Conservation (phyloP, 1,140 invertebrate species). For the Euborellia annulipes region DNA sequence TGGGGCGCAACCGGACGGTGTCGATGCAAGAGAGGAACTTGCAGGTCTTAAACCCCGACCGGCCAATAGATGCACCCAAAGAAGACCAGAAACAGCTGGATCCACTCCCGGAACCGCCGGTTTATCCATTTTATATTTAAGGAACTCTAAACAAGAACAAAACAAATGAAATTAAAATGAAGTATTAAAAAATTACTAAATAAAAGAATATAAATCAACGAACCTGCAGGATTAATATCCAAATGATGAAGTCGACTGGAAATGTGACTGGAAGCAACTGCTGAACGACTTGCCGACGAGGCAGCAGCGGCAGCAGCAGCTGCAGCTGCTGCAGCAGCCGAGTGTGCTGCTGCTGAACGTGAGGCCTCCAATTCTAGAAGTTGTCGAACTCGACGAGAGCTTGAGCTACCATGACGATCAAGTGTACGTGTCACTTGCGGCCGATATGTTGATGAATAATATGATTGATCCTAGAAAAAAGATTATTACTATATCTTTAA, state of each 20-base stretch:
- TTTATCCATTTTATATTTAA: constrained; percentile 83
- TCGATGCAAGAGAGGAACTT: constrained; percentile 43
- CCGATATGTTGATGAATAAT: constrained; percentile 35
- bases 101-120: constrained; percentile 27
- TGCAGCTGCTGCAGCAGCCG: background rate
- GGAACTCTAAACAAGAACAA: constrained; percentile 47
- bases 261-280: constrained; percentile 46
- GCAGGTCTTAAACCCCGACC: constrained; percentile 73
- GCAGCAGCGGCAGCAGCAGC: background rate
- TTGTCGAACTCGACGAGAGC: constrained; percentile 52
- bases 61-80: constrained; percentile 80
- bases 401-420: constrained; percentile 28
- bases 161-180: constrained; percentile 1
- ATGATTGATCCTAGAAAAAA: constrained; percentile 20
- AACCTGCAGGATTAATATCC: constrained; percentile 74
- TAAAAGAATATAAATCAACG: constrained; percentile 11
- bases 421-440: constrained; percentile 30
- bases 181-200: background rate
- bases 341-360: constrained; percentile 26
- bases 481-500: background rate
- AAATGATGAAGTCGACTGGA: constrained; percentile 44
- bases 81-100: constrained; percentile 67
- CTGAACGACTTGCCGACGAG: constrained; percentile 33
- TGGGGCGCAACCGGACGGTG: constrained; percentile 10
- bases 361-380: constrained; percentile 56